A percentile compares a stretch with the other conserved stretches of the same genome.
phyloP scores from a whole-genome alignment of 2,888 invertebrate genomes.

The Pterostichus niger region DNA sequence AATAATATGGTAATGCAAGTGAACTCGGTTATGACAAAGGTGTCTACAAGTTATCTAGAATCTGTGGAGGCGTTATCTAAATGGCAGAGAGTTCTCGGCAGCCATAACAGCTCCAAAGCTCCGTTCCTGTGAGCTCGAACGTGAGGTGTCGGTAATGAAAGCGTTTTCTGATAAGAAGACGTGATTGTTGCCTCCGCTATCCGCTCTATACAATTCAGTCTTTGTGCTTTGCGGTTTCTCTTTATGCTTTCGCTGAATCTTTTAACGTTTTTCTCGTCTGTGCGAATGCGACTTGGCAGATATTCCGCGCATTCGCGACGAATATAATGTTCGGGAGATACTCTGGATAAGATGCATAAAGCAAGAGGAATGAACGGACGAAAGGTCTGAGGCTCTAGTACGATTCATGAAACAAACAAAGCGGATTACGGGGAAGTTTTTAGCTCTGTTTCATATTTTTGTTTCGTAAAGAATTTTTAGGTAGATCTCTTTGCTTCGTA shows the following conservation, averaged over 20 bases:
- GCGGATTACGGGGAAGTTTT: constrained; percentile 2
- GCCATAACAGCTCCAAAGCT: constrained; percentile 31
- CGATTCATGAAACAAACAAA: constrained; percentile 30
- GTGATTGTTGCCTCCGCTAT: constrained; percentile 52
- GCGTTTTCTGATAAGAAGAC: constrained; percentile 65
- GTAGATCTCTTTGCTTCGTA: no score
- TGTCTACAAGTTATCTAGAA: constrained; percentile 65
- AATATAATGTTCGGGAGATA: constrained; percentile 43
- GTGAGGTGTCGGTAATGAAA: constrained; percentile 66
- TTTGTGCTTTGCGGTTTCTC: constrained; percentile 59
- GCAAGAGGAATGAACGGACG: not conserved
- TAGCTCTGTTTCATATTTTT: not conserved
- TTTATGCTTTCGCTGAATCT: constrained; percentile 58
- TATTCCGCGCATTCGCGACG: constrained; percentile 26
- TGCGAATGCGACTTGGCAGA: constrained; percentile 20
- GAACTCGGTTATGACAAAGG: constrained; percentile 62
- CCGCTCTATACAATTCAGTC: constrained; percentile 61
- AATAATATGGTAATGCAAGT: constrained; percentile 63
- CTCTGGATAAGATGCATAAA: constrained; percentile 41
- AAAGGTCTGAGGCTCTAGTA: not conserved
- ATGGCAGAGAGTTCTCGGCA: constrained; percentile 49
- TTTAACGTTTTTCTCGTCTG: constrained; percentile 61
- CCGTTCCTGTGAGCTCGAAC: constrained; percentile 34
- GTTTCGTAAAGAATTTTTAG: not conserved
- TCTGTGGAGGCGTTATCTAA: constrained; percentile 63